A percentile compares a stretch with the other conserved stretches of the same genome.
Conservation (phyloP, 2,797 vertebrate species). For the Rhincodon typus region DNA sequence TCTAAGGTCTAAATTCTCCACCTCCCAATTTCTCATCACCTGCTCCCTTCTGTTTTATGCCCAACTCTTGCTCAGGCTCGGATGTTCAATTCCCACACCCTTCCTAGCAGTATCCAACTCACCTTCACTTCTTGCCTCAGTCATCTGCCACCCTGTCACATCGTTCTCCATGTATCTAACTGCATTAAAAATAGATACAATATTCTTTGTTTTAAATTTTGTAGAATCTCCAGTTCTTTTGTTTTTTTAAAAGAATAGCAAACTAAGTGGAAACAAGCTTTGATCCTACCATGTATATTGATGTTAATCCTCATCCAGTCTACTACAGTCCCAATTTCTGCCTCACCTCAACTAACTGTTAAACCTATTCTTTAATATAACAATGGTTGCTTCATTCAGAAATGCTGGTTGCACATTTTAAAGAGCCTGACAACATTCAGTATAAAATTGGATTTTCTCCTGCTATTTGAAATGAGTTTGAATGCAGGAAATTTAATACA, state of each 20-base stretch:
- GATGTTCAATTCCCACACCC: neutral
- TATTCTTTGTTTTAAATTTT: neutral
- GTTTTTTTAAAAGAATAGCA: neutral
- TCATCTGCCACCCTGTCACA: neutral
- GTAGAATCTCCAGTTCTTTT: neutral
- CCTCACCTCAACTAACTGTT: neutral
- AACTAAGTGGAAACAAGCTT: neutral
- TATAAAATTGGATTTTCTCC: neutral
- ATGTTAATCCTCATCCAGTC: neutral
- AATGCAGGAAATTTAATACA: no score
- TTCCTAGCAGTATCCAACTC: neutral
- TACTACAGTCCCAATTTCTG: neutral
- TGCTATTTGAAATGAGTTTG: neutral
- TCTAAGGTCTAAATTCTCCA: neutral
- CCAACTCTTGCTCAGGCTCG: neutral
- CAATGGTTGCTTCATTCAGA: neutral
- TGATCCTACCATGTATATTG: neutral
- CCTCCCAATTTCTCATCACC: neutral
- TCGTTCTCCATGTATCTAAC: neutral
- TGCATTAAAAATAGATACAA: neutral
- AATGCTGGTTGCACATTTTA: neutral
- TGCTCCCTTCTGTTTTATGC: neutral
- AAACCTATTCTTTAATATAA: neutral
- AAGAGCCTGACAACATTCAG: neutral
- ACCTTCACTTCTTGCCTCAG: neutral